Conservation (phyloP, 1,140 invertebrate genomes). For the Drosophila pachea region DNA sequence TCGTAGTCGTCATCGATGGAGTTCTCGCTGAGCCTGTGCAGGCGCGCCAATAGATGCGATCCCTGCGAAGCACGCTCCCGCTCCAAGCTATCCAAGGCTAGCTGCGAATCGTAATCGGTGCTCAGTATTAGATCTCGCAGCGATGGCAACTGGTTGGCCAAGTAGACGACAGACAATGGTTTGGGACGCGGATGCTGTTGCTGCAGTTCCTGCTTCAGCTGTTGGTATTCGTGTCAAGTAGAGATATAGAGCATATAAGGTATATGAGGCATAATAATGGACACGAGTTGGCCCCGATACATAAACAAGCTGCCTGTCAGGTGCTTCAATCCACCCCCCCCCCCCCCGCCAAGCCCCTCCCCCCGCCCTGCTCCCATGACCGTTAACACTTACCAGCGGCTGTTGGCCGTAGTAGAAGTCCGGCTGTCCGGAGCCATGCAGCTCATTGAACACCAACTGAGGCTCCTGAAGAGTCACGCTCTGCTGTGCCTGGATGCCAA, state of each 20-base stretch:
- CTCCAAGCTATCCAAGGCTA: slow-evolving; percentile 46
- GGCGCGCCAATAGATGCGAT: slow-evolving; percentile 48
- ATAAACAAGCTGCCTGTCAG: too few species aligned
- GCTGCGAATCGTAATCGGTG: slow-evolving; percentile 49
- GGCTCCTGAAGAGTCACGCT: slow-evolving; percentile 16
- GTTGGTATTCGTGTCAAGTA: slow-evolving; percentile 33
- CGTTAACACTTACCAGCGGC: too few species aligned
- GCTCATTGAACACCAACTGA: slow-evolving; percentile 49
- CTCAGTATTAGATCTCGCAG: slow-evolving; percentile 59
- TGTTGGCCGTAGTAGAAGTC: slow-evolving; percentile 29
- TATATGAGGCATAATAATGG: too few species aligned
- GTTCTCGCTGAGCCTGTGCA: slow-evolving; percentile 52
- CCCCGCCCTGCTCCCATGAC: too few species aligned
- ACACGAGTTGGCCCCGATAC: too few species aligned
- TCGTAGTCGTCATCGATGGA: slow-evolving; percentile 15
- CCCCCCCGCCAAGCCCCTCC: slow-evolving; percentile 20
- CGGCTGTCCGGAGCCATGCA: slow-evolving; percentile 28
- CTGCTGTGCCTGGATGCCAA: slow-evolving; percentile 48
- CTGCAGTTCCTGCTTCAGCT: slow-evolving; percentile 23
- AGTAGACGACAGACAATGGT: slow-evolving; percentile 31
- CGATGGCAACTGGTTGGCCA: slow-evolving; percentile 64
- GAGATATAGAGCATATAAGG: too few species aligned
- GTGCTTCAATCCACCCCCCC: slow-evolving; percentile 27
- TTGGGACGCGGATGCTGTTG: slow-evolving; percentile 39
- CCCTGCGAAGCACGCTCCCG: slow-evolving; percentile 23